Percentiles rank a stretch among this genome's conserved stretches.
phyloP scores from a whole-genome alignment of 2,888 invertebrate genomes.

The Formica aserva region DNA sequence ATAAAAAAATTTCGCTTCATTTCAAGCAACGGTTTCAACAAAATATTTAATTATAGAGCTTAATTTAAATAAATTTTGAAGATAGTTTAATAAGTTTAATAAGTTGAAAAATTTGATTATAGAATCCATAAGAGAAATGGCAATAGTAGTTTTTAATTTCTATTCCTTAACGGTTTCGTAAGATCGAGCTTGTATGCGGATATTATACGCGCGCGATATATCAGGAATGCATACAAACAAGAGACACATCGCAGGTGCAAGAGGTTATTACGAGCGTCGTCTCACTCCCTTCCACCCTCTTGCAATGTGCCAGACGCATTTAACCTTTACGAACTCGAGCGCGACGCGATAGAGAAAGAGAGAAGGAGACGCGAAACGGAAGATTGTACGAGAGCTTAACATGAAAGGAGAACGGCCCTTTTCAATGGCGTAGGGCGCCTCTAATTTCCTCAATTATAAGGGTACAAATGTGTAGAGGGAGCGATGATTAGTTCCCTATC shows the following conservation, averaged over 20 bases:
- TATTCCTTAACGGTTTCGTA: slow-evolving; percentile 2
- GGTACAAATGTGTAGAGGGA: neutral
- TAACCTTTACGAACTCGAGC: slow-evolving; percentile 76
- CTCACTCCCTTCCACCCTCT: slow-evolving; percentile 51
- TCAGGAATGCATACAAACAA: slow-evolving; percentile 60
- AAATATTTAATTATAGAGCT: neutral
- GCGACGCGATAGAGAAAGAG: slow-evolving; percentile 55
- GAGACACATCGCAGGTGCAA: slow-evolving; percentile 73
- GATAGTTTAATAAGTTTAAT: neutral
- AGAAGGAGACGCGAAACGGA: slow-evolving; percentile 47
- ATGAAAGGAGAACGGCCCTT: slow-evolving; percentile 63
- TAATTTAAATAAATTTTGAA: neutral
- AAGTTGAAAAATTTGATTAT: neutral
- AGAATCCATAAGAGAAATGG: neutral
- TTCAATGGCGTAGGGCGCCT: slow-evolving; percentile 42
- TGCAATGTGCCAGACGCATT: slow-evolving; percentile 74
- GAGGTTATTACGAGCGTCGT: slow-evolving; percentile 73
- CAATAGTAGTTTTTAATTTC: neutral
- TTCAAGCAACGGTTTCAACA: neutral
- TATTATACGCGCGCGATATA: slow-evolving; percentile 23
- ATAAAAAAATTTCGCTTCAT: neutral
- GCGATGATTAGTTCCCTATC: slow-evolving; percentile 2
- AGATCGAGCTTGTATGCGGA: slow-evolving; percentile 16
- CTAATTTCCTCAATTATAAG: slow-evolving; percentile 48
- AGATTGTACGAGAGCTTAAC: slow-evolving; percentile 55